Conservation (phyloP, 1,140 invertebrate species). For the Hycleus phaleratus region DNA sequence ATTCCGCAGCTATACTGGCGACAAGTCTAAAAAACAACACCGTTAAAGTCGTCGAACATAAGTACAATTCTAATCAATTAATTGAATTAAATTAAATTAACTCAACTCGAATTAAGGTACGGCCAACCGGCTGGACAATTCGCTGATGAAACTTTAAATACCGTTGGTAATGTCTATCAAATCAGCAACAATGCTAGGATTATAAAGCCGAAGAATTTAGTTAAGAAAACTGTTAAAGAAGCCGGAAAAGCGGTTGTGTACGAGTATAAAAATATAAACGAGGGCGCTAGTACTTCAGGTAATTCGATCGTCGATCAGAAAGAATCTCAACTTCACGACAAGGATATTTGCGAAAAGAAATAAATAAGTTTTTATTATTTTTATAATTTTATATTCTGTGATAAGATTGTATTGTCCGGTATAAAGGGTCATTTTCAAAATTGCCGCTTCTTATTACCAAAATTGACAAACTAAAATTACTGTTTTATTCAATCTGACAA, state of each 20-base stretch:
- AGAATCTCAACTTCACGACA: too few relatives aligned
- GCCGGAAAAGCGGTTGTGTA: slow-evolving; percentile 53
- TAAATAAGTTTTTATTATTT: neutral
- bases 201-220: slow-evolving; percentile 56
- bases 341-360: neutral
- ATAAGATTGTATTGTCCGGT: too few relatives aligned
- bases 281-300: neutral
- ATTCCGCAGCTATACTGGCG: slow-evolving; percentile 56
- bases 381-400: neutral
- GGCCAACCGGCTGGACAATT: slow-evolving; percentile 51
- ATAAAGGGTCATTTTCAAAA: too few relatives aligned
- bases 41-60: slow-evolving; percentile 60
- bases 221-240: slow-evolving; percentile 56
- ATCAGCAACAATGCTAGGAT: slow-evolving; percentile 53
- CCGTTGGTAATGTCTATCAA: slow-evolving; percentile 55
- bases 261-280: slow-evolving; percentile 26
- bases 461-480: too few relatives aligned
- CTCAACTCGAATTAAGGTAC: slow-evolving; percentile 43
- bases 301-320: neutral
- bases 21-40: slow-evolving; percentile 59
- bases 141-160: slow-evolving; percentile 51
- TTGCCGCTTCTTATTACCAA: too few relatives aligned
- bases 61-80: slow-evolving; percentile 40
- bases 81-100: neutral
- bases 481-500: too few relatives aligned